phyloP scores from a whole-genome alignment of 2,113 vertebrate species.

The Harpagus bidentatus region DNA sequence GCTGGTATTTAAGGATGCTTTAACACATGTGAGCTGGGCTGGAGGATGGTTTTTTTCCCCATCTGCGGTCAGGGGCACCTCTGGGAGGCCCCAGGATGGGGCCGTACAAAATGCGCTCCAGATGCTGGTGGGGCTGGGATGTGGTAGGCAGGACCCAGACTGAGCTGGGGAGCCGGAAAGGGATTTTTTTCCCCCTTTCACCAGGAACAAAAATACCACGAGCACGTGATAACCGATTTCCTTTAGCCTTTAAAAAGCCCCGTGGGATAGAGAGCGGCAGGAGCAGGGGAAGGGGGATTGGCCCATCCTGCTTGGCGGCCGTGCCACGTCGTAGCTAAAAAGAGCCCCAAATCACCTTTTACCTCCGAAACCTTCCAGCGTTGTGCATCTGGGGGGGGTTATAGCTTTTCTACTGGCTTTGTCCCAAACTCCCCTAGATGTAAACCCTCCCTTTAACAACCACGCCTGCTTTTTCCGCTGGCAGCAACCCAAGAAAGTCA shows the following conservation, averaged over 20 bases:
- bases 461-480: not conserved
- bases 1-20: not conserved
- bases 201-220: not conserved
- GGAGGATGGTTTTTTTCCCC: not conserved
- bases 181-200: not conserved
- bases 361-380: not conserved
- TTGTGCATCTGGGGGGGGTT: not conserved
- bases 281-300: not conserved
- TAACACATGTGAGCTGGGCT: not conserved
- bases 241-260: conserved; percentile 6
- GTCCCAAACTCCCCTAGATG: not conserved
- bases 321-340: not conserved
- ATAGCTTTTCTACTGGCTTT: not conserved
- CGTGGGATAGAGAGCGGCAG: not conserved
- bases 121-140: not conserved
- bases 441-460: not conserved
- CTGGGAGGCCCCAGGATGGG: not conserved
- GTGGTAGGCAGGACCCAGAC: not conserved
- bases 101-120: not conserved
- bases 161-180: not conserved
- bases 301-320: not conserved
- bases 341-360: not conserved
- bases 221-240: not conserved
- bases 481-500: not conserved
- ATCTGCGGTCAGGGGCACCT: not conserved